phyloP scores from a whole-genome alignment of 2,888 invertebrate genomes.

The Eulithis testata region DNA sequence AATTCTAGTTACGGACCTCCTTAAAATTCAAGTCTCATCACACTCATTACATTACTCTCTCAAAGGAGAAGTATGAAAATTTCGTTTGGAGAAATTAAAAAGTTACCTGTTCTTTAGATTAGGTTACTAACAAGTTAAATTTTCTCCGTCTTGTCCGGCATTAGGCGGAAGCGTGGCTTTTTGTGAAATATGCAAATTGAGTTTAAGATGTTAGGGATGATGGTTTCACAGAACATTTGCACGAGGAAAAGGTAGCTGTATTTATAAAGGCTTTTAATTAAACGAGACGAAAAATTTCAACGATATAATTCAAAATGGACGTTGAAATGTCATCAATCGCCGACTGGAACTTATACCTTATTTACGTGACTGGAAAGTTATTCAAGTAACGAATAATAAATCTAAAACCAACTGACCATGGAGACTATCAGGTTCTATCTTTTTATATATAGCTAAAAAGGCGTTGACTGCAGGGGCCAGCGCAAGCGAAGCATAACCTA shows the following conservation, averaged over 20 bases:
- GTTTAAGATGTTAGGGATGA: conserved; percentile 58
- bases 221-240: conserved; percentile 52
- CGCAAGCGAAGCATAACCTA: conserved; percentile 74
- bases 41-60: conserved; percentile 69
- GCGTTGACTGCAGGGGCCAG: conserved; percentile 70
- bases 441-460: conserved; percentile 63
- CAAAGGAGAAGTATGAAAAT: conserved; percentile 77
- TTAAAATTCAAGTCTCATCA: conserved; percentile 63
- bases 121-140: conserved; percentile 75
- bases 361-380: conserved; percentile 37
- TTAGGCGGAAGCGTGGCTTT: conserved; percentile 56
- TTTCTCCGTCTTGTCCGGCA: conserved; percentile 64
- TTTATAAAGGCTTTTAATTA: conserved; percentile 25
- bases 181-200: conserved; percentile 63
- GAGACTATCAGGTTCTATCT: conserved; percentile 50
- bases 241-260: conserved; percentile 37
- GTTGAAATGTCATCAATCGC: conserved; percentile 21
- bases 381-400: conserved; percentile 44
- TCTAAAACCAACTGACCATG: conserved; percentile 54
- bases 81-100: conserved; percentile 75
- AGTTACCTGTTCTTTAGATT: conserved; percentile 75
- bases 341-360: conserved; percentile 33
- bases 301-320: conserved; percentile 8
- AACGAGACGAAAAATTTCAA: conserved; percentile 14
- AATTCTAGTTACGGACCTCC: conserved; percentile 43